These are phyloP conservation scores for Dicyrtoma fusca DNA, from an alignment of 2,888 invertebrate species.

Conservation along the genomic window DNA sequence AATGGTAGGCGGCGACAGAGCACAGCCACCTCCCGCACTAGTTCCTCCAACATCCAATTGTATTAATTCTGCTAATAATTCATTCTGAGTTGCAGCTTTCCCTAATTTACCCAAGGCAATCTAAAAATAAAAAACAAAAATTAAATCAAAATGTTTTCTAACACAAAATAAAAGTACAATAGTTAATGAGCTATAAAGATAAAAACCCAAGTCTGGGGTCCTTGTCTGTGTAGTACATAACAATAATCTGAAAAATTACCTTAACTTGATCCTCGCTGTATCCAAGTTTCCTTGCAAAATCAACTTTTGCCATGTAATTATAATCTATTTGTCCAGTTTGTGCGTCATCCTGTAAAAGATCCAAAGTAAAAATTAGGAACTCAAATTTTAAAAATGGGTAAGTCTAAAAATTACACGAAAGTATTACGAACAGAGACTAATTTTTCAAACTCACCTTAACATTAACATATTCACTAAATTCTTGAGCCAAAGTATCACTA, in stretches of 20 bases:
- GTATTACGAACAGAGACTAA: background rate
- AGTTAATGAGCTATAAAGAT: background rate
- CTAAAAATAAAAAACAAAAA: conserved; percentile 26
- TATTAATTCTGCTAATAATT: conserved; percentile 84
- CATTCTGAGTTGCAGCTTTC: conserved; percentile 81
- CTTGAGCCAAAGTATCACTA: conserved; percentile 82
- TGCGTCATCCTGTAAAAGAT: conserved; percentile 19
- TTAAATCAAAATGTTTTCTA: background rate
- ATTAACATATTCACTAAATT: conserved; percentile 70
- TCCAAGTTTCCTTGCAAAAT: conserved; percentile 89
- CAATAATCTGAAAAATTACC: conserved; percentile 58
- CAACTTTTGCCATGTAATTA: conserved; percentile 69
- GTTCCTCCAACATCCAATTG: conserved; percentile 64
- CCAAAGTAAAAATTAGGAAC: background rate
- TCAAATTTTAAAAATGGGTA: background rate
- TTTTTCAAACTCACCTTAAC: conserved; percentile 25
- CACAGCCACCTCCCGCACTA: conserved; percentile 11
- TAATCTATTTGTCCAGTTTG: conserved; percentile 15
- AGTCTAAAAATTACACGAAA: background rate
- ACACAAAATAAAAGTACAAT: background rate
- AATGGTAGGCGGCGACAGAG: conserved; percentile 5
- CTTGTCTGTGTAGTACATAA: background rate
- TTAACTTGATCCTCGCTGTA: conserved; percentile 86
- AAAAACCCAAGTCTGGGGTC: background rate
- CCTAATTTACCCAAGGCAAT: conserved; percentile 80